Evolutionary conservation across 2,113 vertebrate species (phyloP).

Genomic region (Fukomys damarensis): DNA sequence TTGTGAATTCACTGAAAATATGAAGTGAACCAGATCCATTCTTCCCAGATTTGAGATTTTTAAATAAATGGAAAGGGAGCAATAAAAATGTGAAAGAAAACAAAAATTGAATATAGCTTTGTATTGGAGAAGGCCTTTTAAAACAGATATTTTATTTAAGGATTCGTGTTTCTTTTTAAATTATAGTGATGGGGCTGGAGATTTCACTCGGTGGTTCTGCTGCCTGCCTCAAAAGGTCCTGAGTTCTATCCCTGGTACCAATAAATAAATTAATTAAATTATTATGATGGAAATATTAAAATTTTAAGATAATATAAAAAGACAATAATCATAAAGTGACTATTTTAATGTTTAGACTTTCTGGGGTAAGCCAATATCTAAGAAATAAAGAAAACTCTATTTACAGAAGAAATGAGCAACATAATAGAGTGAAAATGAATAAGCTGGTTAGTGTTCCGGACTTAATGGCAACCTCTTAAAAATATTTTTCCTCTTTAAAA

Average conservation of each 20-base stretch:
- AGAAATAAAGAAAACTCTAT: not conserved
- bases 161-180: no score
- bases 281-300: not conserved
- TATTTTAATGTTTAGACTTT: not conserved
- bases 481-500: slow-evolving; percentile 18
- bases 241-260: no score
- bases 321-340: not conserved
- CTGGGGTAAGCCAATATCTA: slow-evolving; percentile 7
- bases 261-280: no score
- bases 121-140: not conserved
- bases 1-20: not conserved
- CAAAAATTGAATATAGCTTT: not conserved
- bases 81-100: not conserved
- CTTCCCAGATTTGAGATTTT: not conserved
- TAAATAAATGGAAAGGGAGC: not conserved
- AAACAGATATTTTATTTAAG: slow-evolving; percentile 31
- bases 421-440: not conserved
- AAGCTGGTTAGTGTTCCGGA: not conserved
- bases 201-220: no score
- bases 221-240: no score
- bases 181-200: no score
- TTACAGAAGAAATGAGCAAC: not conserved
- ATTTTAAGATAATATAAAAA: slow-evolving; percentile 40
- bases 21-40: not conserved
- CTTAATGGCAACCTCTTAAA: not conserved